These are phyloP conservation scores for Penelope pileata DNA, from an alignment of 2,113 vertebrate genomes.

Conservation along the genomic window DNA sequence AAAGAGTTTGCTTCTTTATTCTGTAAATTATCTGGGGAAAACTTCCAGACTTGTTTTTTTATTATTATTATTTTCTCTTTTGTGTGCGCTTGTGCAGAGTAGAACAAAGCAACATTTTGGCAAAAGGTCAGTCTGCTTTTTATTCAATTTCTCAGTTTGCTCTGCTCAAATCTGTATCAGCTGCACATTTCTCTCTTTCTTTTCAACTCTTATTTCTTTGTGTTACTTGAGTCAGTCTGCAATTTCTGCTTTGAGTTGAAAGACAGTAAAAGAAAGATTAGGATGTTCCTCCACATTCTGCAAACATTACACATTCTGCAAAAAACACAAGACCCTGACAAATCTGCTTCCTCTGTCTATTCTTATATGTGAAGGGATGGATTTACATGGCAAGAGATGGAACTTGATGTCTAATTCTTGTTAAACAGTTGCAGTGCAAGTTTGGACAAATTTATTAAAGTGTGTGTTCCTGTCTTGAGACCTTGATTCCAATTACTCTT, in stretches of 20 bases:
- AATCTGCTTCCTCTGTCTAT: neutral
- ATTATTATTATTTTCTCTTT: neutral
- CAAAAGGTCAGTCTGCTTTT: constrained; percentile 22
- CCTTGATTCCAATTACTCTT: neutral
- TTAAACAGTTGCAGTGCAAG: constrained; percentile 6
- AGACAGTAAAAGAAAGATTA: neutral
- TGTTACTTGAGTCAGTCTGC: constrained; percentile 28
- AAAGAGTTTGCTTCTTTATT: constrained; percentile 19
- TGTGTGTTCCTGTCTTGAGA: neutral
- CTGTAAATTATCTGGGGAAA: constrained; percentile 24
- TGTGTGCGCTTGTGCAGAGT: neutral
- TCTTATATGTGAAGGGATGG: neutral
- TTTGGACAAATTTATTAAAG: neutral
- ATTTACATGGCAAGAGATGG: neutral
- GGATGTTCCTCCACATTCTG: constrained; percentile 4
- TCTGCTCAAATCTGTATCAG: neutral
- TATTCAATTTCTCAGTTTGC: neutral
- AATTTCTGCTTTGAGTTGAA: constrained; percentile 13
- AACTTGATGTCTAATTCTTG: constrained; percentile 7
- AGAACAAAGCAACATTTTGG: constrained; percentile 3
- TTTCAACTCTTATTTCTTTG: neutral
- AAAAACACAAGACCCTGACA: neutral
- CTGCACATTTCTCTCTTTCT: neutral
- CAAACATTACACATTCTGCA: neutral
- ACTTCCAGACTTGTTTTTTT: neutral